Conservation (phyloP, 1,140 invertebrate genomes). For the Cydia fagiglandana region DNA sequence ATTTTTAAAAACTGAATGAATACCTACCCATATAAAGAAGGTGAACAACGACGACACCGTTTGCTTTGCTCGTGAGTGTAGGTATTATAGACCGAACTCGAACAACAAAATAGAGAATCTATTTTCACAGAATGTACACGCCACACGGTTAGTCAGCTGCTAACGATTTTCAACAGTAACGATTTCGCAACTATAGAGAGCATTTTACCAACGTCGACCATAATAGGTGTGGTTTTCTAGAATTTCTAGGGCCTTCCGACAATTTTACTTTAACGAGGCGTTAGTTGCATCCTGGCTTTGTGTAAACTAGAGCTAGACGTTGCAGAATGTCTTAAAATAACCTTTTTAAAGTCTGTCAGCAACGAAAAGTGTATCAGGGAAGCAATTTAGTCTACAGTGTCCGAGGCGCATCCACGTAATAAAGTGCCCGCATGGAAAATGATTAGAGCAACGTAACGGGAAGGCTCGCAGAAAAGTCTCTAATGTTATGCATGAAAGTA, state of each 20-base stretch:
- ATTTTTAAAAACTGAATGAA: too few relatives aligned
- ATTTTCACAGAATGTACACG: not conserved
- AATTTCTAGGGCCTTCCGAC: constrained; percentile 6
- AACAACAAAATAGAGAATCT: not conserved
- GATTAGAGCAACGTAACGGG: constrained; percentile 14
- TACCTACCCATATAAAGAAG: too few relatives aligned
- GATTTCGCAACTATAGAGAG: not conserved
- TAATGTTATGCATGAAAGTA: constrained; percentile 21
- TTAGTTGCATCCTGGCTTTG: constrained; percentile 25
- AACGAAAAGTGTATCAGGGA: constrained; percentile 32
- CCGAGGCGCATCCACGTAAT: constrained; percentile 27
- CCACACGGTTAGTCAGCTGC: not conserved
- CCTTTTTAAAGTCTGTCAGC: constrained; percentile 31
- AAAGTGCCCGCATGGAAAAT: constrained; percentile 18
- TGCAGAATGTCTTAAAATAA: constrained; percentile 31
- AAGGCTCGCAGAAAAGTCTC: constrained; percentile 11
- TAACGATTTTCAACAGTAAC: constrained; percentile 3
- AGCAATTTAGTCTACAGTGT: constrained; percentile 26
- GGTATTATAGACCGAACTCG: not conserved
- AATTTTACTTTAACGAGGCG: constrained; percentile 26
- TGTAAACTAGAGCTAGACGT: constrained; percentile 26
- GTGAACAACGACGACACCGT: not conserved
- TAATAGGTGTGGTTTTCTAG: constrained; percentile 15
- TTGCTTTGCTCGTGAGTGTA: not conserved
- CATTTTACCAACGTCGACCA: constrained; percentile 3